Evolutionary conservation across 2,797 vertebrate species (phyloP), one percentile per base, ranked within the genome.

Genomic region (Cirrhinus mrigala): DNA sequence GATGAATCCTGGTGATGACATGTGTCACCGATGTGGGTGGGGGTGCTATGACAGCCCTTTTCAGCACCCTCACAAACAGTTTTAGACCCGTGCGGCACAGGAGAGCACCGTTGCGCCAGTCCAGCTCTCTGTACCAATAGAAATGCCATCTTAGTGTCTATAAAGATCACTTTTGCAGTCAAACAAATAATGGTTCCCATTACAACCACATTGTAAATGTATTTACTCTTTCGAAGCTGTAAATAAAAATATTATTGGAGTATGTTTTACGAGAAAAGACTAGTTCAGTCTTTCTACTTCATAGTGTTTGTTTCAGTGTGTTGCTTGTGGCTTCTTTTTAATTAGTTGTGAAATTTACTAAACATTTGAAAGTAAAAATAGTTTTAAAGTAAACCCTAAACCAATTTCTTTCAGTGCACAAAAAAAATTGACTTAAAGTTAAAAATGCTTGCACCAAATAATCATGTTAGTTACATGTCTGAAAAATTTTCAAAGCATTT

Each of bases 1-100:
- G 75, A 37, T 62, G 66, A 87, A 69, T 79, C 86, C 44, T 16
- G 33, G 44, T 80, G 44, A 64, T 80, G 58, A 73, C 40, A 48
- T 92, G 94, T 93, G 94, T 93, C 91, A 93, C 83, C 88, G 83
- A 84, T 90, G 74, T 83, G 92, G 66, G 92, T 79, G 46, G 62
- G 68, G 60, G 68, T 46, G 87, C 92, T 88, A 90, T 92, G 90
- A 90, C 88, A 91, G 81, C 87, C 90, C 93, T 90, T 95, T 94
- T 95, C 96, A 96, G 90, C 95, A 94, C 93, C 79, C 86, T 37
- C 89, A 91, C 90, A 84, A 89, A 91, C 92, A 90, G 92, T 87
- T 87, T 88, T 88, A 79, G 89, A 85, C 87, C 74, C 52, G 7
- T 7, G 44, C n/a, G 8, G 29, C 20, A 22, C 18, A 79, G 60